phyloP scores from a whole-genome alignment of 1,140 invertebrate species.

The Meloidogyne chitwoodi region DNA sequence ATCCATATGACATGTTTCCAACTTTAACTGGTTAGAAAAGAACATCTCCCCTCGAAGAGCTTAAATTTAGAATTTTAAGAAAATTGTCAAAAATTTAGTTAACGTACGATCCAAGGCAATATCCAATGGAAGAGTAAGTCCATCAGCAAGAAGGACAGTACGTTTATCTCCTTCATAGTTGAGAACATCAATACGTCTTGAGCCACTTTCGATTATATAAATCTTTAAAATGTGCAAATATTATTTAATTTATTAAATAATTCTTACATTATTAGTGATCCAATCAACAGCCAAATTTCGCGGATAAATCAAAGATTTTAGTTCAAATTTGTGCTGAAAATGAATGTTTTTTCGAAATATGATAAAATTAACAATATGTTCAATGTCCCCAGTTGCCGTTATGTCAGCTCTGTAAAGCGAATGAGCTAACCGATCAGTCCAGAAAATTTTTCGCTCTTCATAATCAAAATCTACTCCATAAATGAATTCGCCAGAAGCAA shows the following conservation, averaged over 20 bases:
- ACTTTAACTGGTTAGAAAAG: conserved; percentile 58
- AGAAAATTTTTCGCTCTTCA: conserved; percentile 76
- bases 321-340: background rate
- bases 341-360: background rate
- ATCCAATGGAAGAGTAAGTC: conserved; percentile 82
- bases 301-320: conserved; percentile 72
- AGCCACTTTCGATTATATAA: conserved; percentile 85
- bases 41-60: conserved; percentile 58
- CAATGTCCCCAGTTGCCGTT: conserved; percentile 50
- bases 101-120: conserved; percentile 82
- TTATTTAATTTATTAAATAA: background rate
- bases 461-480: conserved; percentile 81
- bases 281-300: conserved; percentile 85
- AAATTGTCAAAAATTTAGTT: conserved; percentile 65
- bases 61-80: background rate
- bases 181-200: conserved; percentile 85
- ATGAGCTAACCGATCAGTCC: conserved; percentile 66
- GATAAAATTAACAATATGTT: conserved; percentile 63
- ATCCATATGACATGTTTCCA: conserved; percentile 39
- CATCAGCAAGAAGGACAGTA: conserved; percentile 82
- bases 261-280: conserved; percentile 76
- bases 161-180: conserved; percentile 77
- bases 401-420: conserved; percentile 54
- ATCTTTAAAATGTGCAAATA: conserved; percentile 61
- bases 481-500: conserved; percentile 63